Evolutionary conservation across 2,113 vertebrate genomes (phyloP), one percentile per base, ranked within the genome.

Genomic region (Atrichornis clamosus): DNA sequence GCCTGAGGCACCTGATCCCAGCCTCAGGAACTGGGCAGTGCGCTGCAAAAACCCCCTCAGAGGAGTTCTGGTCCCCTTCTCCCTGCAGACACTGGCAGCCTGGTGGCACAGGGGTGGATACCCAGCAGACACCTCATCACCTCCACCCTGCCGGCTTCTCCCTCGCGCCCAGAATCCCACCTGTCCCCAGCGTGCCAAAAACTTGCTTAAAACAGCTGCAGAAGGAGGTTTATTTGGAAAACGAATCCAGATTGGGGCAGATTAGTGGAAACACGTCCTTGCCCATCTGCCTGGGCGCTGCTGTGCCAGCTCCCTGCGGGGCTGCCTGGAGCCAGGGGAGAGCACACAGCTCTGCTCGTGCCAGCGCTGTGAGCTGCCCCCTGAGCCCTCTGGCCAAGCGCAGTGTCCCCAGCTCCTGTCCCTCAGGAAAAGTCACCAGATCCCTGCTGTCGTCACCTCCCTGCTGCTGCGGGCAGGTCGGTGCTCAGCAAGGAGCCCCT

Each of bases 31-130:
- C 0, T 47, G 65, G 37, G 27, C 23, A n/a, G 14, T 15, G 32
- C 0, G 16, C 15, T 53, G 37, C 65, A 56, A 32, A 58, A 75
- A 23, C 2, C 52, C 28, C 10, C 26, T 28, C 32, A 6, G 11
- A 33, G 15, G 1, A 33, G 20, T 16, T 28, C 0, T 23, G 1
- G 2, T 52, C 2, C 41, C 3, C 2, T 11, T 11, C 6, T 41
- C 23, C 14, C 7, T 24, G 72, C 32, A 10, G n/a, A 9, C 0
- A 0, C 1, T 1, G 13, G n/a, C 24, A 55, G 17, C 15, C 50
- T 47, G 15, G 35, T n/a, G 65, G 60, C 70, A 58, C 1, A 5
- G 50, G 41, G 42, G 39, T 55, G 41, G 42, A 44, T 55, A 39
- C 4, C 23, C 24, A 32, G 33, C 65, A 83, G 35, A 3, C 3